Percentiles rank a stretch among this genome's conserved stretches.
These are phyloP conservation scores for Percopsis omiscomaycus DNA, from an alignment of 2,797 vertebrate genomes.

Conservation along the genomic window DNA sequence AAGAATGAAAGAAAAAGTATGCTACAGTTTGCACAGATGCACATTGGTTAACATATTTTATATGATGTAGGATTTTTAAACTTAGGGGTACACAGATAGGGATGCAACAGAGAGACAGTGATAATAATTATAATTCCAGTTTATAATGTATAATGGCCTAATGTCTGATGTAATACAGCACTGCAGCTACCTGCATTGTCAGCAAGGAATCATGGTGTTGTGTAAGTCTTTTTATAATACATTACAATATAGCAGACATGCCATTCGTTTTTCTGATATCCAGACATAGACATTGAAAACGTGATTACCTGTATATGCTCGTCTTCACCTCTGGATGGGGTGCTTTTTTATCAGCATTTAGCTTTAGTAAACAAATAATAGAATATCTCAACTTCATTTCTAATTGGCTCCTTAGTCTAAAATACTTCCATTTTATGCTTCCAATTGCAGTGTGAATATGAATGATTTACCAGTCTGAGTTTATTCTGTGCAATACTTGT, in stretches of 20 bases:
- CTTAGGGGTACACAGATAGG: neutral
- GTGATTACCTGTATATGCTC: too few relatives aligned
- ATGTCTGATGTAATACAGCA: constrained; percentile 24
- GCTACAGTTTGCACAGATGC: neutral
- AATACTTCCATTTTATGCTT: neutral
- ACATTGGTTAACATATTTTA: neutral
- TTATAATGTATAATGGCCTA: constrained; percentile 10
- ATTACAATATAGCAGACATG: too few relatives aligned
- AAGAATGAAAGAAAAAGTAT: neutral
- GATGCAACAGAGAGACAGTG: neutral
- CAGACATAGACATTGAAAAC: too few relatives aligned
- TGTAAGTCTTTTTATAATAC: too few relatives aligned
- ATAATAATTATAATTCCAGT: constrained; percentile 7
- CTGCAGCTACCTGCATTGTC: neutral
- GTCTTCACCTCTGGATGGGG: too few relatives aligned
- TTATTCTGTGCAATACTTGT: too few relatives aligned
- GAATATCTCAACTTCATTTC: neutral
- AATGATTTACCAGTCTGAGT: too few relatives aligned
- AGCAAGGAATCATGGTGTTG: constrained; percentile 5
- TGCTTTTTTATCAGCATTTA: too few relatives aligned
- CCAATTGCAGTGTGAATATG: neutral
- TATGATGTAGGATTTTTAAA: neutral
- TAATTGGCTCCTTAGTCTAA: neutral
- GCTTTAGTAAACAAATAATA: neutral
- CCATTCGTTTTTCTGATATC: too few relatives aligned